A percentile compares a stretch with the other conserved stretches of the same genome.
Evolutionary conservation across 1,140 invertebrate genomes (phyloP).

Genomic region (Cydia amplana): DNA sequence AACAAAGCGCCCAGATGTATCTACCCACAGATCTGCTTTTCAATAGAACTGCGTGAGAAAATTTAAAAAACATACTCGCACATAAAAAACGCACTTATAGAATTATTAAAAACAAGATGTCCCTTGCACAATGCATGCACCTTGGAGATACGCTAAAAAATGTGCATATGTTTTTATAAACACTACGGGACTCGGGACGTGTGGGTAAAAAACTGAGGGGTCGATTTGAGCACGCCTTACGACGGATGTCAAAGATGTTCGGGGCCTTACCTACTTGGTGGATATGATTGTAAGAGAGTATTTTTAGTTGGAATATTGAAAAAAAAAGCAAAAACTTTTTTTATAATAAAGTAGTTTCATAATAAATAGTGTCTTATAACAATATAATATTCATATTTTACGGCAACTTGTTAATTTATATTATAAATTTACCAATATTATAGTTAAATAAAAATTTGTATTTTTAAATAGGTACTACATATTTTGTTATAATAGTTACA

Average conservation of each 20-base stretch:
- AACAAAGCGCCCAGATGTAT: constrained; percentile 71
- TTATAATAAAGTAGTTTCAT: background rate
- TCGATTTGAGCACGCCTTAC: constrained; percentile 35
- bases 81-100: constrained; percentile 69
- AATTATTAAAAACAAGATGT: constrained; percentile 73
- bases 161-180: constrained; percentile 78
- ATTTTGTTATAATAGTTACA: no score
- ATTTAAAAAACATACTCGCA: constrained; percentile 72
- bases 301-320: no score
- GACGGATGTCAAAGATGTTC: constrained; percentile 43
- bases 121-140: constrained; percentile 66
- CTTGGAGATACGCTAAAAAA: constrained; percentile 72
- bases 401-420: no score
- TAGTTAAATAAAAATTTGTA: no score
- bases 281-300: background rate
- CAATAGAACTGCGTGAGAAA: constrained; percentile 75
- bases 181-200: constrained; percentile 50
- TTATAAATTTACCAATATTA: no score
- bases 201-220: constrained; percentile 57
- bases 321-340: background rate
- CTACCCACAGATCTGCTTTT: constrained; percentile 74
- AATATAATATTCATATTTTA: no score
- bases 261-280: background rate
- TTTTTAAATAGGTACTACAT: no score
- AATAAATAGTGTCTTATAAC: background rate